Conservation (phyloP, 2,888 invertebrate genomes). For the Ophion ventricosus region DNA sequence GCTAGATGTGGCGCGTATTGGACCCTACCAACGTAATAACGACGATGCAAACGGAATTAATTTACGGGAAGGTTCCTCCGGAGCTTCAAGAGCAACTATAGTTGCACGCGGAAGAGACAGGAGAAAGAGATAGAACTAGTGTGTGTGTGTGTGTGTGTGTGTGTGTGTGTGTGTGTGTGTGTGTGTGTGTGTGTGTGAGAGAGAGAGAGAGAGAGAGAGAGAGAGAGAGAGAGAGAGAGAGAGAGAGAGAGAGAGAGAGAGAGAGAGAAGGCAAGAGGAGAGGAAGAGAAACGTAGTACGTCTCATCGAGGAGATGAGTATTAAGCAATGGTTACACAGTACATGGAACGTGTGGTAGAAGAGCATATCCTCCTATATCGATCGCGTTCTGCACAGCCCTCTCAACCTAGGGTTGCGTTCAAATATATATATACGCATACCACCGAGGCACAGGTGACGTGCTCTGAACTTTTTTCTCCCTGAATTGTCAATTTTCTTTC, state of each 20-base stretch:
- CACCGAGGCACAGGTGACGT: slow-evolving; percentile 70
- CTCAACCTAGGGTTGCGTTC: slow-evolving; percentile 23
- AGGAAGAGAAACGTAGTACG: slow-evolving; percentile 42
- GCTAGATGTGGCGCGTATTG: slow-evolving; percentile 63
- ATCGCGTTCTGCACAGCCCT: slow-evolving; percentile 52
- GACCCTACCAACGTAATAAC: slow-evolving; percentile 66
- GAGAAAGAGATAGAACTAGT: no score
- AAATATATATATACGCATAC: slow-evolving; percentile 21
- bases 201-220: no score
- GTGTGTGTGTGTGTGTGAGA: no score
- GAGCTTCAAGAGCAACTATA: slow-evolving; percentile 46
- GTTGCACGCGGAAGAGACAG: not conserved
- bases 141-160: no score
- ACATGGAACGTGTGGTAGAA: slow-evolving; percentile 31
- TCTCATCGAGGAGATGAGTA: slow-evolving; percentile 60
- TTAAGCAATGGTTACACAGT: slow-evolving; percentile 44
- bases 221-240: slow-evolving; percentile 11
- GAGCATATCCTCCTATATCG: slow-evolving; percentile 59
- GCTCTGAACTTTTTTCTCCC: slow-evolving; percentile 65
- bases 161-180: no score
- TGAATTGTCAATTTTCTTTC: slow-evolving; percentile 71
- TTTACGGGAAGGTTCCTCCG: slow-evolving; percentile 58
- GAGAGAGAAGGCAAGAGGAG: slow-evolving; percentile 7
- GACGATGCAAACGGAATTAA: slow-evolving; percentile 68
- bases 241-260: slow-evolving; percentile 9